Conservation (phyloP, 2,113 vertebrate species). For the Blennius ocellaris region DNA sequence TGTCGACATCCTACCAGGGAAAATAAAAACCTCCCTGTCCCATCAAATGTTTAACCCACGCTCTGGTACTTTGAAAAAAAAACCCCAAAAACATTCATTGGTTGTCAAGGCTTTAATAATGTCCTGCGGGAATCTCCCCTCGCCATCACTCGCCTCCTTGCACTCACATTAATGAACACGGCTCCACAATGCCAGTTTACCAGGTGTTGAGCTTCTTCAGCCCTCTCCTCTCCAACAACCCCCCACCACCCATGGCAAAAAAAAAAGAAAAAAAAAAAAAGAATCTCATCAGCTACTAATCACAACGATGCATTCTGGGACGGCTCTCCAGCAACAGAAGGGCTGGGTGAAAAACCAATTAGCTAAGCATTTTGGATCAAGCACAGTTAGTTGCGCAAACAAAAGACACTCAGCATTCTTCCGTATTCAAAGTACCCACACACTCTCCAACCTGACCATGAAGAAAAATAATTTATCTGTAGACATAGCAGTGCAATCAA, state of each 20-base stretch:
- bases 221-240: slow-evolving; percentile 45
- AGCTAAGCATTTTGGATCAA: slow-evolving; percentile 78
- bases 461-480: slow-evolving; percentile 66
- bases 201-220: slow-evolving; percentile 68
- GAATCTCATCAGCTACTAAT: slow-evolving; percentile 80
- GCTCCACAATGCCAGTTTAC: slow-evolving; percentile 52
- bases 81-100: not conserved
- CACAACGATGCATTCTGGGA: slow-evolving; percentile 82
- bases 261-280: slow-evolving; percentile 57
- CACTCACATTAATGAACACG: slow-evolving; percentile 46
- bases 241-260: slow-evolving; percentile 42
- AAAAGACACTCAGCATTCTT: slow-evolving; percentile 66
- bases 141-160: slow-evolving; percentile 12
- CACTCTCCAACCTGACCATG: slow-evolving; percentile 45
- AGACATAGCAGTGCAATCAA: slow-evolving; percentile 64
- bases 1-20: no score
- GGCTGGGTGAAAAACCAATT: slow-evolving; percentile 77
- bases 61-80: no score
- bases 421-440: slow-evolving; percentile 43
- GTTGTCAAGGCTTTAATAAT: slow-evolving; percentile 4
- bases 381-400: slow-evolving; percentile 74
- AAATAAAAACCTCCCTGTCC: not conserved
- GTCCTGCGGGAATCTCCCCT: not conserved
- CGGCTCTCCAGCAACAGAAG: slow-evolving; percentile 71
- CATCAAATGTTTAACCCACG: slow-evolving; percentile 31